Base-by-base conservation (phyloP, 2,888 invertebrate genomes). In the Acheta domesticus region DNA sequence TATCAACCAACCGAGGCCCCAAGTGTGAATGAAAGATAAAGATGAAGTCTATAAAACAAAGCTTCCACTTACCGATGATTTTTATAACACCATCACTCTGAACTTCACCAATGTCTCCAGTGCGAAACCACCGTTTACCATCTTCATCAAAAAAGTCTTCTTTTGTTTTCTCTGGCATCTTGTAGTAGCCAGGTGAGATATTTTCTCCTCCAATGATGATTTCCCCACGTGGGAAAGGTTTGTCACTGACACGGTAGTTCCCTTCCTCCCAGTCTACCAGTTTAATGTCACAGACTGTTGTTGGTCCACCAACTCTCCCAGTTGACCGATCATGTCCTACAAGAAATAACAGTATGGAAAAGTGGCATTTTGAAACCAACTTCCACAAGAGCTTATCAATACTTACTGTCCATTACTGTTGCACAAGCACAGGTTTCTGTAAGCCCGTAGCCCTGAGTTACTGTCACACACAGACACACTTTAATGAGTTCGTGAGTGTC, bases 361-460 rank as follows among this genome's bases (percentile, higher is more conserved):
- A 36, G 36, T 36, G 8, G 36, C 36, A 36, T 36, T 36, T 36
- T 36, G 8, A 5, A 62, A 62, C 4, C 14, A 62, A 62, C 4
- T 12, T 62, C 14, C 16, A 62, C 14, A 62, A 62, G n/a, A 62
- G n/a, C 14, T 4, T 62, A 5, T 16, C 4, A 19, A 19, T 62
- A 89, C 90, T 87, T 86, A 92, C 92, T 87, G 86, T 94, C 93
- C 93, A 94, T 94, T 79, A 94, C 94, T 81, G 94, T 92, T 78
- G 97, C 98, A 85, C 96, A 96, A 1, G 98, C 97, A 83, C 96
- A 95, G 20, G 98, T 97, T 90, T 99, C 99, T 0, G 99, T 99
- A 82, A 99, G 91, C 2, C 99, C 99, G 88, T 99, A 99, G 78
- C 98, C 99, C 86, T 96, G 96, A 80, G 95, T 92, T 75, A 99